phyloP scores from a whole-genome alignment of 2,797 vertebrate species.

The Psittacula derbiana region DNA sequence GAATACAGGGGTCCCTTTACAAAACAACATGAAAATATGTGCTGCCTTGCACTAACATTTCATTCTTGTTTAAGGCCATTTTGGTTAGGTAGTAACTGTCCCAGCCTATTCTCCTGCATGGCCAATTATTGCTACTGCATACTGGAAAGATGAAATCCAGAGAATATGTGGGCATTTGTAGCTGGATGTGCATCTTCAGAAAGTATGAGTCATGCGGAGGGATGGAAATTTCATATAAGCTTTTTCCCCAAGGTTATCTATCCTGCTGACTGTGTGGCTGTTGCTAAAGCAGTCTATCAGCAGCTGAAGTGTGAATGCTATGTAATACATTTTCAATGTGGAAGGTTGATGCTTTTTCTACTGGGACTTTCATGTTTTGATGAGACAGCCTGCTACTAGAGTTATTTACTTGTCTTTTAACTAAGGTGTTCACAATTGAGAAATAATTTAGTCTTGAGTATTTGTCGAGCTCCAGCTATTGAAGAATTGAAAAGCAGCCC shows the following conservation, averaged over 20 bases:
- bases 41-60: fast-evolving
- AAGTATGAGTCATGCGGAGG: neutral
- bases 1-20: neutral
- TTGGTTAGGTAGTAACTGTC: too few relatives aligned
- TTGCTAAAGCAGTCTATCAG: neutral
- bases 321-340: neutral
- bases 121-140: neutral
- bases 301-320: neutral
- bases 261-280: neutral
- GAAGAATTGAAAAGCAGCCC: neutral
- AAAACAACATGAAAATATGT: neutral
- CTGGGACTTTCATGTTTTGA: neutral
- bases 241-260: neutral
- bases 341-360: neutral
- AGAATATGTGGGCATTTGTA: neutral
- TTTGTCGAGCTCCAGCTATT: neutral
- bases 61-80: neutral
- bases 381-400: neutral
- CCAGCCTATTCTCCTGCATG: neutral
- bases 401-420: neutral
- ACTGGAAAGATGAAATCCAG: neutral
- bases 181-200: neutral
- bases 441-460: neutral
- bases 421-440: neutral
- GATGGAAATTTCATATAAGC: neutral